Percentiles rank a stretch among this genome's conserved stretches.
Evolutionary conservation across 2,797 vertebrate species (phyloP).

Genomic region (Danio kyathit): DNA sequence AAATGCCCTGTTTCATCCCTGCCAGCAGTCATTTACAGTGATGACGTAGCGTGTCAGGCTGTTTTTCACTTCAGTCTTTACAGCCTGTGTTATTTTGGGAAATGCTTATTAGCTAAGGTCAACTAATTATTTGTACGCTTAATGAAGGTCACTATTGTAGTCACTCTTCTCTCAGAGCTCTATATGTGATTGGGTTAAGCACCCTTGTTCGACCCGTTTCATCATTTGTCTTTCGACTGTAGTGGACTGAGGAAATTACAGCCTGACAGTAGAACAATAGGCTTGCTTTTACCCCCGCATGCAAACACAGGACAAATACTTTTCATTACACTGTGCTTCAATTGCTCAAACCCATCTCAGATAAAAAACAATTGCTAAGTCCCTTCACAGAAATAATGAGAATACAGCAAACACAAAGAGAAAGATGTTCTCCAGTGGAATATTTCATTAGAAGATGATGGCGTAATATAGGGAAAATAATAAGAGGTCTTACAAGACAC

Average conservation of each 20-base stretch:
- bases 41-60: conserved; percentile 61
- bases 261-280: conserved; percentile 45
- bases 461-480: neutral
- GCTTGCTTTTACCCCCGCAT: conserved; percentile 37
- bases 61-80: conserved; percentile 75
- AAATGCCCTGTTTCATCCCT: conserved; percentile 27
- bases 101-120: conserved; percentile 80
- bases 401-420: neutral
- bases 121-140: conserved; percentile 83
- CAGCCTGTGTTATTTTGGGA: conserved; percentile 62
- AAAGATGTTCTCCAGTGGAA: conserved; percentile 12
- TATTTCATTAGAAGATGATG: neutral
- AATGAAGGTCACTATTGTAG: conserved; percentile 82
- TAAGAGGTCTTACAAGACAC: neutral
- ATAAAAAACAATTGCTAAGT: conserved; percentile 20
- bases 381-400: conserved; percentile 18
- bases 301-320: conserved; percentile 24
- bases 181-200: conserved; percentile 78
- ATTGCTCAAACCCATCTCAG: conserved; percentile 63
- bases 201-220: conserved; percentile 74
- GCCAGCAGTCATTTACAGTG: conserved; percentile 32
- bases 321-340: conserved; percentile 42
- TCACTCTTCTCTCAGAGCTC: conserved; percentile 73
- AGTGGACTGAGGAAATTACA: conserved; percentile 63
- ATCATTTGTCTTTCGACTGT: conserved; percentile 76